Conservation (phyloP, 92 coral and sea anemone genomes). For the Nematostella vectensis region DNA sequence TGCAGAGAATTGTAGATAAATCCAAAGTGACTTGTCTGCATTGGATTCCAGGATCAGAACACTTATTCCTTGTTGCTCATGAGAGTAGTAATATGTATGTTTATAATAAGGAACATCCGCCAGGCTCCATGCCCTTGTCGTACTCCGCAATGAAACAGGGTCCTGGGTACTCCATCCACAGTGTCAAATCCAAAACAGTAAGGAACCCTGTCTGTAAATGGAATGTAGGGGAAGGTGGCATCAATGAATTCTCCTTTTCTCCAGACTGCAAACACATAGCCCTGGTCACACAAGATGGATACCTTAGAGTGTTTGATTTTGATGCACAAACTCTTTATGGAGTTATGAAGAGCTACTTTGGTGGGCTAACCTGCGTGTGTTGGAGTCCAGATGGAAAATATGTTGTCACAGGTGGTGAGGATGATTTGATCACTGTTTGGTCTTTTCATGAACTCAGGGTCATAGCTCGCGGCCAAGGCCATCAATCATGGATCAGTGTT, state of each 20-base stretch:
- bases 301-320: conserved; percentile 93
- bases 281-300: conserved; percentile 89
- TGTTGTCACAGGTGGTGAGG: conserved; percentile 93
- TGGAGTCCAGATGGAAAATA: conserved; percentile 99
- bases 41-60: conserved; percentile 99
- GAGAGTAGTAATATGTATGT: conserved; percentile 98
- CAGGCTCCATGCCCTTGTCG: conserved; percentile 71
- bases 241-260: conserved; percentile 92
- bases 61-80: conserved; percentile 84
- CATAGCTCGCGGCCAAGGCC: conserved; percentile 92
- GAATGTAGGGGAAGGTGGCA: conserved; percentile 83
- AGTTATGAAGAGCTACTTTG: conserved; percentile 97
- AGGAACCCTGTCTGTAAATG: conserved; percentile 97
- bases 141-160: conserved; percentile 94
- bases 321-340: conserved; percentile 87
- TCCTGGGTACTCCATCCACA: conserved; percentile 75
- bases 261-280: conserved; percentile 99
- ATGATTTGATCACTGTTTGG: conserved; percentile 92
- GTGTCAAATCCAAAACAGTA: conserved; percentile 81
- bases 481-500: conserved; percentile 93
- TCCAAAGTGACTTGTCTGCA: conserved; percentile 86
- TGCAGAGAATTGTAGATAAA: conserved; percentile 91
- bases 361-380: conserved; percentile 89
- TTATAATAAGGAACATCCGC: conserved; percentile 90
- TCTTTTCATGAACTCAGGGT: conserved; percentile 83